Base-by-base conservation (phyloP, 2,888 invertebrate species). In the Argyresthia albistria region DNA sequence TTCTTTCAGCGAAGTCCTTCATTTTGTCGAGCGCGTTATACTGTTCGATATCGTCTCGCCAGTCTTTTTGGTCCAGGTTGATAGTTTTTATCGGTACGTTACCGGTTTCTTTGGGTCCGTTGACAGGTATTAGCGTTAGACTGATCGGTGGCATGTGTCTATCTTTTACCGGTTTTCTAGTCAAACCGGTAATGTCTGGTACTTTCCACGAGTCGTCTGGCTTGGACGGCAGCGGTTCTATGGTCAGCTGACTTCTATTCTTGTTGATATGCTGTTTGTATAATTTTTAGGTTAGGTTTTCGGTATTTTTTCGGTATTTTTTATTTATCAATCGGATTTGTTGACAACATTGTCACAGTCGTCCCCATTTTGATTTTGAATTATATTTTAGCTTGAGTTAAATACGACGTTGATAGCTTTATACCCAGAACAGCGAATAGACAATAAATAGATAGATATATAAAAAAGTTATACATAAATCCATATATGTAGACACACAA, bases 11-110 rank as follows among this genome's bases (percentile, higher is more conserved):
- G 63, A 88, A 88, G 54, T 86, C 80, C 59, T 86, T 86, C 82
- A 88, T 88, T 73, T 86, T 88, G 37, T 88, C 88, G 53, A 88
- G 56, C 0, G 88, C 88, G 56, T 88, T 88, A 58, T 88, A 88
- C 63, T 88, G 78, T 35, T 83, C 80, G 0, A 66, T 58, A 1
- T 78, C 78, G 39, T 76, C 77, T 54, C 75, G 78, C 75, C 80
- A 81, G 1, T 69, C 66, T 8, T 58, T 55, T 54, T 76, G 75
- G 58, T 82, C 77, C 52, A 74, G 69, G 57, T 70, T 76, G 11
- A 79, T 58, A 0, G 76, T 70, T 65, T 82, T 81, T 43, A 82
- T 71, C 0, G 82, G 81, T 0, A 72, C 70, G 46, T 79, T 76
- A 52, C 63, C 60, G 11, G 53, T 52, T 39, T 80, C 80, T 68